These are phyloP conservation scores for Orchesellides sinensis DNA, from an alignment of 2,888 invertebrate species.

Conservation along the genomic window DNA sequence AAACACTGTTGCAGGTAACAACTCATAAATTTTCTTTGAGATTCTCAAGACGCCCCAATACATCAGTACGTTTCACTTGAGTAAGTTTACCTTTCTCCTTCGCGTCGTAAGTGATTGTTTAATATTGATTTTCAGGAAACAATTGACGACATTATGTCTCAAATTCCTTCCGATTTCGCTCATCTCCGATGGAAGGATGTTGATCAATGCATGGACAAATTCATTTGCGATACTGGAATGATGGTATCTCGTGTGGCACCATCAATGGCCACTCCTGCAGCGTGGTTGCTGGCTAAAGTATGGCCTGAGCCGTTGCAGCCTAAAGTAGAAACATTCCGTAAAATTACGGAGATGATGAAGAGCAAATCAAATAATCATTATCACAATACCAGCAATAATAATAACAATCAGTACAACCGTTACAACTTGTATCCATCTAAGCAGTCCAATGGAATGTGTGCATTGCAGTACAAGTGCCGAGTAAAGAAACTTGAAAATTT, in stretches of 20 bases:
- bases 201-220: constrained; percentile 72
- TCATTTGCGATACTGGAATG: constrained; percentile 73
- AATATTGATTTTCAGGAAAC: constrained; percentile 65
- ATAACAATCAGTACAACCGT: constrained; percentile 28
- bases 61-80: not conserved
- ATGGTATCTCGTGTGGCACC: constrained; percentile 71
- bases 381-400: not conserved
- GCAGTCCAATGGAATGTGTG: constrained; percentile 51
- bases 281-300: constrained; percentile 70
- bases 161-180: constrained; percentile 69
- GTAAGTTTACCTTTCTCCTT: not conserved
- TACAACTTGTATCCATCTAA: constrained; percentile 48
- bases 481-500: constrained; percentile 73
- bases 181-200: constrained; percentile 68
- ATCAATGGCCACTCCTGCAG: constrained; percentile 69
- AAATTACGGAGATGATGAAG: constrained; percentile 65
- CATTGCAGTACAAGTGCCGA: constrained; percentile 69
- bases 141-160: constrained; percentile 69
- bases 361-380: constrained; percentile 5
- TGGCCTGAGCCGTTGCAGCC: constrained; percentile 73
- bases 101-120: not conserved
- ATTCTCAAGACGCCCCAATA: constrained; percentile 28
- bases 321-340: constrained; percentile 72
- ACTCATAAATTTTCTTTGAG: not conserved
- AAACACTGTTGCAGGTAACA: constrained; percentile 70